Conservation (phyloP, 2,797 vertebrate genomes). For the Acanthornis magna region DNA sequence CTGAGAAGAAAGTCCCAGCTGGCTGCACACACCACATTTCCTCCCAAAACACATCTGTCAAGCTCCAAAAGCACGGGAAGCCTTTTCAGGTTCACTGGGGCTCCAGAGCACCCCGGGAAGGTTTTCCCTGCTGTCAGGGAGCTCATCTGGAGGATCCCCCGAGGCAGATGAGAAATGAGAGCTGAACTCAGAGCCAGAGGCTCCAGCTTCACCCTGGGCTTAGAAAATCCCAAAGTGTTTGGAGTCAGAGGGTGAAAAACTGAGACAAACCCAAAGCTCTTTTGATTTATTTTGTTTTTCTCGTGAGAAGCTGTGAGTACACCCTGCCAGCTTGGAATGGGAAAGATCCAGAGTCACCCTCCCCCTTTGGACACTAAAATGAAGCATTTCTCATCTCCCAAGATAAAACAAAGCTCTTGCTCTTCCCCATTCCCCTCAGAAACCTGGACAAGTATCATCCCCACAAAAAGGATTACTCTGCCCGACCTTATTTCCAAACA, state of each 20-base stretch:
- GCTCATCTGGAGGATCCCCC: background rate
- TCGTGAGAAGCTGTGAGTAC: background rate
- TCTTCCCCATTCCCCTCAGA: background rate
- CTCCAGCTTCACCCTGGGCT: rapidly evolving
- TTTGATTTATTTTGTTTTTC: background rate
- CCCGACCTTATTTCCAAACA: background rate
- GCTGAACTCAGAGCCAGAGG: background rate
- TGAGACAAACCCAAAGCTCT: background rate
- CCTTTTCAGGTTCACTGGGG: background rate
- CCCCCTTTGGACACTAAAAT: rapidly evolving
- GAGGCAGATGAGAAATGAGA: background rate
- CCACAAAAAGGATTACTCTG: background rate
- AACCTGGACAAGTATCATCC: rapidly evolving
- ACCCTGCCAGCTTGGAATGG: background rate
- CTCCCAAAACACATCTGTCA: too few species aligned
- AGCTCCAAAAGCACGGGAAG: background rate
- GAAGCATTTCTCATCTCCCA: background rate
- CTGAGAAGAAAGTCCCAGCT: too few species aligned
- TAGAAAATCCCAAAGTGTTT: background rate
- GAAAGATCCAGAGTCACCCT: rapidly evolving
- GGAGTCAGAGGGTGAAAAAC: background rate
- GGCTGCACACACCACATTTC: too few species aligned
- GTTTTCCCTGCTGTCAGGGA: background rate
- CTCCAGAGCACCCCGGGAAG: background rate
- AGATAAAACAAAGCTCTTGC: background rate